These are phyloP conservation scores for Clepsis dumicolana DNA, from an alignment of 2,888 invertebrate species.

Conservation along the genomic window DNA sequence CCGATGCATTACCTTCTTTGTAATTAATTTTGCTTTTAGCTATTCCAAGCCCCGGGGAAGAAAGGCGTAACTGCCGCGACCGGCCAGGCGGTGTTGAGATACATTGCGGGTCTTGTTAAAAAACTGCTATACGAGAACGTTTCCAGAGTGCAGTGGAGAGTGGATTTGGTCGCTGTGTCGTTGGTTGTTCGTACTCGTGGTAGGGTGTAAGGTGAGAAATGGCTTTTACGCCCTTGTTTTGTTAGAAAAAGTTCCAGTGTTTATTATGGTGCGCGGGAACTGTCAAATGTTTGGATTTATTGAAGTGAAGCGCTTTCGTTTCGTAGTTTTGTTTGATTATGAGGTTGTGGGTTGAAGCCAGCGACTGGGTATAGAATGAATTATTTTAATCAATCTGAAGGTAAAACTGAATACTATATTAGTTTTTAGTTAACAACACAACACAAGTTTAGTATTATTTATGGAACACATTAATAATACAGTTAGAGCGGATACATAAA, in stretches of 20 bases:
- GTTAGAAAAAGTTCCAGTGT: background rate
- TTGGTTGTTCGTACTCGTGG: background rate
- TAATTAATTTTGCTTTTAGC: conserved; percentile 56
- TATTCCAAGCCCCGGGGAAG: conserved; percentile 24
- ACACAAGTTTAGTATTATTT: too few species aligned
- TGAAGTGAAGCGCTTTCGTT: conserved; percentile 36
- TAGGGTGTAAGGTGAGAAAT: background rate
- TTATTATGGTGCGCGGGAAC: conserved; percentile 34
- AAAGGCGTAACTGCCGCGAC: background rate
- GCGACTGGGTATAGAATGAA: too few species aligned
- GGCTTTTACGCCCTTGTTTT: background rate
- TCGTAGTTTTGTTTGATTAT: conserved; percentile 21
- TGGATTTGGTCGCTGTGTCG: background rate
- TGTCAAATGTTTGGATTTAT: conserved; percentile 39
- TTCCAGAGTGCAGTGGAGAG: background rate
- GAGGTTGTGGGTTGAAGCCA: too few species aligned
- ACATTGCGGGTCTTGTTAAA: background rate
- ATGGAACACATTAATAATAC: too few species aligned
- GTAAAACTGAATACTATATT: too few species aligned
- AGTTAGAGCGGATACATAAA: too few species aligned
- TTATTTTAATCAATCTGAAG: too few species aligned
- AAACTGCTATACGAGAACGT: background rate
- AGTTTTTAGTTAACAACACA: too few species aligned
- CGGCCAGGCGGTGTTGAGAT: background rate
- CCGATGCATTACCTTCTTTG: conserved; percentile 62